Base-by-base conservation (phyloP, 2,888 invertebrate species). In the Yponomeuta plumbellus region DNA sequence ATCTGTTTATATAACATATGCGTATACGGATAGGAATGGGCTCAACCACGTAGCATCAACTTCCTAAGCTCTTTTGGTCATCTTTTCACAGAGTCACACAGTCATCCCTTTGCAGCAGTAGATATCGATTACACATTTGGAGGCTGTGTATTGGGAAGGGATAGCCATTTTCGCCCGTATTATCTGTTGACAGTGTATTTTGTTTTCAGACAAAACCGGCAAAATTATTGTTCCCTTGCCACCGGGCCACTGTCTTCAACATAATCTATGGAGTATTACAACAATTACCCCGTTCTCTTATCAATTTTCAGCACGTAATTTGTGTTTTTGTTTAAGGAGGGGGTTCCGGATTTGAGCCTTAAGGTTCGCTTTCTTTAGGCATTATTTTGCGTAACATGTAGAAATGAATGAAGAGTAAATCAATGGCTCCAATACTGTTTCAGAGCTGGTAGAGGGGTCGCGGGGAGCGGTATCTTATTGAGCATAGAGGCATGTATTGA, bases 181-280 rank as follows among this genome's bases (percentile, higher is more conserved):
- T 85, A 82, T 82, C 79, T 78, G 79, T 80, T 80, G 79, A 80
- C 81, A 81, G 79, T 79, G 79, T 79, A 80, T 83, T 83, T 82
- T 34, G 80, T 81, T 80, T 77, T 73, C 74, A 70, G 71, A 76
- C 75, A 78, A 75, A 78, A 76, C 75, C 72, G 70, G 76, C 78
- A 76, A 80, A 81, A 82, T 83, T 82, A 83, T 80, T 78, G 74
- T 77, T 74, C 72, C 73, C 74, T 73, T 71, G 73, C 5, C 40
- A 10, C 63, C 20, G 17, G 2, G 40, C 44, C 6, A 6, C 40
- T 44, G 44, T 44, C 63, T 44, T 40, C 21, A 63, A 40, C 21
- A 63, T 44, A 40, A 44, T 21, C 11, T 59, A 59, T 59, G 40
- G 44, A 21, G 22, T 63, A 44, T 26, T 63, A 52, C 44, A 63